A percentile compares a stretch with the other conserved stretches of the same genome.
These are phyloP conservation scores for Trisateles emortualis DNA, from an alignment of 2,888 invertebrate genomes.

Conservation along the genomic window DNA sequence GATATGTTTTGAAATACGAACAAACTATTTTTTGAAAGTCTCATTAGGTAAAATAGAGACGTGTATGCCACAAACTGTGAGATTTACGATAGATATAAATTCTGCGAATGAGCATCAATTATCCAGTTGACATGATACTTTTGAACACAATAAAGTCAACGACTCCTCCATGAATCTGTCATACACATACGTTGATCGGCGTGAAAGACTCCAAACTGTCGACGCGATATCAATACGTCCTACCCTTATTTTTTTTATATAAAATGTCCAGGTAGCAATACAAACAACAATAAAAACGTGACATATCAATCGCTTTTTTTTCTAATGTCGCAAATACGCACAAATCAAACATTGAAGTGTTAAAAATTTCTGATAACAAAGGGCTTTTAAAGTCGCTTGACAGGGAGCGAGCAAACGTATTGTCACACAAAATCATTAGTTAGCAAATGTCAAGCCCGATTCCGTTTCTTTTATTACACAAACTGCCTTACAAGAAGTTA, in stretches of 20 bases:
- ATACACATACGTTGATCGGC: constrained; percentile 62
- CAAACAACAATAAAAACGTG: constrained; percentile 84
- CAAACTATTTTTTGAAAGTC: too few relatives aligned
- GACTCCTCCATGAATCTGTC: constrained; percentile 71
- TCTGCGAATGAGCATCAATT: constrained; percentile 68
- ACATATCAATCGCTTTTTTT: constrained; percentile 81
- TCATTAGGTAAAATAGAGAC: background rate
- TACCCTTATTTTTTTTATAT: constrained; percentile 68
- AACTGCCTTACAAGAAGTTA: constrained; percentile 75
- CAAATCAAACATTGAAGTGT: constrained; percentile 86
- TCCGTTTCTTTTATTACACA: constrained; percentile 65
- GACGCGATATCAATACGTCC: constrained; percentile 63
- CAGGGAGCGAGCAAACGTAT: constrained; percentile 71
- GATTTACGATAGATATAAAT: constrained; percentile 39
- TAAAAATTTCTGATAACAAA: constrained; percentile 80
- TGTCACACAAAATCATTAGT: constrained; percentile 80
- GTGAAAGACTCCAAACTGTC: constrained; percentile 66
- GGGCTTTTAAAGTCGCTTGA: constrained; percentile 69
- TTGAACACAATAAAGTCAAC: constrained; percentile 74
- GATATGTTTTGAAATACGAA: too few relatives aligned
- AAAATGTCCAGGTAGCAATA: constrained; percentile 81
- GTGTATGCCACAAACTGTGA: background rate
- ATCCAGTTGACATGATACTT: constrained; percentile 66
- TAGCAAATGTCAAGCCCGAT: constrained; percentile 75
- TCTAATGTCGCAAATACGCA: constrained; percentile 78